phyloP scores from a whole-genome alignment of 1,140 invertebrate species.

The Orussus abietinus region DNA sequence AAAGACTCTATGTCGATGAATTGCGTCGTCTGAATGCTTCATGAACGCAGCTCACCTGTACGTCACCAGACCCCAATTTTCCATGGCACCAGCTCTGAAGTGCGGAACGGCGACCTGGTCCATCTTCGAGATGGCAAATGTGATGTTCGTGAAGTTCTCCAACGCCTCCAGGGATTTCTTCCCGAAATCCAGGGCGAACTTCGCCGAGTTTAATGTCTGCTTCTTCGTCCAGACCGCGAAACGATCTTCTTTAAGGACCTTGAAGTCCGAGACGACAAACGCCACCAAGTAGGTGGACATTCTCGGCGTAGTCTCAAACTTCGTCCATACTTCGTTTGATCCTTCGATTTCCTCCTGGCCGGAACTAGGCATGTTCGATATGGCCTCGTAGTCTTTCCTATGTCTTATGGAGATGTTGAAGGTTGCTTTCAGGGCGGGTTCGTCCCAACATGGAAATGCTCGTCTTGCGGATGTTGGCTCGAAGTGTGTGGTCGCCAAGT shows the following conservation, averaged over 20 bases:
- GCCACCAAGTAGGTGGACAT: conserved; percentile 80
- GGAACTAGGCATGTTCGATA: conserved; percentile 52
- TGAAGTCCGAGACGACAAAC: conserved; percentile 68
- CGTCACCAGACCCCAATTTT: conserved; percentile 72
- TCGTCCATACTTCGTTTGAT: conserved; percentile 12
- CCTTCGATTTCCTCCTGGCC: conserved; percentile 14
- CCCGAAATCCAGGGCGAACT: conserved; percentile 38
- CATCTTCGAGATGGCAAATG: conserved; percentile 41
- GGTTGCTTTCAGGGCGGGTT: conserved; percentile 60
- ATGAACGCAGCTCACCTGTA: conserved; percentile 61
- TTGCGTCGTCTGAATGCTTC: too few relatives aligned
- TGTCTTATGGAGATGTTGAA: conserved; percentile 55
- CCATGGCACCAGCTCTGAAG: conserved; percentile 81
- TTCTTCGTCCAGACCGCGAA: conserved; percentile 51
- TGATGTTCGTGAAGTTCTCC: conserved; percentile 23
- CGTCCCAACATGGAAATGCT: conserved; percentile 74
- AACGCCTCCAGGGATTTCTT: conserved; percentile 33
- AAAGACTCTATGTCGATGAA: too few relatives aligned
- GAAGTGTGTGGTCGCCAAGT: conserved; percentile 63
- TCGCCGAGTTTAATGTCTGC: conserved; percentile 53
- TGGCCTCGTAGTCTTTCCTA: conserved; percentile 31
- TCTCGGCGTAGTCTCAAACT: conserved; percentile 21
- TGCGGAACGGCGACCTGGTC: conserved; percentile 70
- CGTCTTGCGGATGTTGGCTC: conserved; percentile 64
- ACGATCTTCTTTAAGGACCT: conserved; percentile 9